A percentile compares a stretch with the other conserved stretches of the same genome.
These are phyloP conservation scores for Rutpela maculata DNA, from an alignment of 2,888 invertebrate species.

Conservation along the genomic window DNA sequence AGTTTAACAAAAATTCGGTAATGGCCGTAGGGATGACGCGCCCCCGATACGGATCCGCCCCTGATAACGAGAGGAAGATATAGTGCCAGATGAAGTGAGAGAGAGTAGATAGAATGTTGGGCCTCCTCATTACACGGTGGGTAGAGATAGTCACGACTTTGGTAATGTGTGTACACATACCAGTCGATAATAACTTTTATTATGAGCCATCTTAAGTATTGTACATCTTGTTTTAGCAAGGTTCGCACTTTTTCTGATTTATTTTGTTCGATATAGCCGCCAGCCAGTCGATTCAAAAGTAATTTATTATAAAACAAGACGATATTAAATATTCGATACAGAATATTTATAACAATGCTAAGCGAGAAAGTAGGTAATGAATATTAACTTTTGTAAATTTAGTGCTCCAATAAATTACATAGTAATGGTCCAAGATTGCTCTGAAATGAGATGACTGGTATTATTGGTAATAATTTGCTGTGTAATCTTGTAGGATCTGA, in stretches of 20 bases:
- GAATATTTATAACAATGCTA: constrained; percentile 58
- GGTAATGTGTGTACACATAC: constrained; percentile 73
- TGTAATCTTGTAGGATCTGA: constrained; percentile 44
- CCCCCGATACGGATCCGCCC: constrained; percentile 47
- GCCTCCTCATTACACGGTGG: constrained; percentile 74
- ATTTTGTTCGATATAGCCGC: constrained; percentile 57
- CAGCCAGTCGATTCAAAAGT: constrained; percentile 44
- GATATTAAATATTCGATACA: constrained; percentile 59
- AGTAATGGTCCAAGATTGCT: constrained; percentile 41
- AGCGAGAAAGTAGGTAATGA: constrained; percentile 60
- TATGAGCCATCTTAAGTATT: constrained; percentile 70
- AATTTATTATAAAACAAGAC: constrained; percentile 36
- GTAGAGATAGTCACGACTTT: constrained; percentile 73
- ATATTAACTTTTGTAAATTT: constrained; percentile 58
- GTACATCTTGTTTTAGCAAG: constrained; percentile 70
- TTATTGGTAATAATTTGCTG: constrained; percentile 50
- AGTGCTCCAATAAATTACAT: constrained; percentile 48
- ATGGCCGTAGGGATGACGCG: constrained; percentile 35
- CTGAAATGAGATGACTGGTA: constrained; percentile 48
- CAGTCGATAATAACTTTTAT: constrained; percentile 73
- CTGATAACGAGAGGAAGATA: constrained; percentile 63
- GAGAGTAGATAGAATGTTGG: constrained; percentile 60
- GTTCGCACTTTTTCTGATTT: constrained; percentile 67
- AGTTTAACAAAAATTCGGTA: not conserved
- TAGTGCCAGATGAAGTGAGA: constrained; percentile 59